Evolutionary conservation across 1,140 invertebrate genomes (phyloP).

Genomic region (Globodera rostochiensis): DNA sequence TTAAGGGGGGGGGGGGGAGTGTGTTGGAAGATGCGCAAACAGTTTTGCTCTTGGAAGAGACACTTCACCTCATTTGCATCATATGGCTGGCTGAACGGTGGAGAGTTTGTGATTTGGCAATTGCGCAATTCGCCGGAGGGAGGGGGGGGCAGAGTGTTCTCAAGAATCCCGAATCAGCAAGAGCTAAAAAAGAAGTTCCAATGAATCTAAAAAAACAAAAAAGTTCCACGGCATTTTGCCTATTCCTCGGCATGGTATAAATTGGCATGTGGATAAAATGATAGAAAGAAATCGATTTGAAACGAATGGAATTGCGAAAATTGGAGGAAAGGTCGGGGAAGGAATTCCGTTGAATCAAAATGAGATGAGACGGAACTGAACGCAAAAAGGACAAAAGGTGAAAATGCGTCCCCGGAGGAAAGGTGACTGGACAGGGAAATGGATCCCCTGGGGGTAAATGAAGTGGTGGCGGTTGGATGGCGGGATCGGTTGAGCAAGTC

Average conservation of each 20-base stretch:
- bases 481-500: not conserved
- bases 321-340: not conserved
- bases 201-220: not conserved
- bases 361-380: too few relatives aligned
- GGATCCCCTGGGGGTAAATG: not conserved
- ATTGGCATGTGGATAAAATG: not conserved
- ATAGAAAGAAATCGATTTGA: not conserved
- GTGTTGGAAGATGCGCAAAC: constrained; percentile 8
- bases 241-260: too few relatives aligned
- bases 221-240: not conserved
- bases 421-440: not conserved
- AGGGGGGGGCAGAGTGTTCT: too few relatives aligned
- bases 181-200: not conserved
- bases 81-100: not conserved
- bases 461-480: not conserved
- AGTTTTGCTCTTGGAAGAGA: constrained; percentile 4
- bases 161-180: not conserved
- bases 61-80: not conserved
- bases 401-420: not conserved
- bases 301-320: not conserved
- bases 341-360: not conserved
- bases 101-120: not conserved
- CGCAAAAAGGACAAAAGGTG: not conserved
- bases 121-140: not conserved
- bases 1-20: not conserved